Conservation (phyloP, 2,797 vertebrate genomes). For the Vultur gryphus region DNA sequence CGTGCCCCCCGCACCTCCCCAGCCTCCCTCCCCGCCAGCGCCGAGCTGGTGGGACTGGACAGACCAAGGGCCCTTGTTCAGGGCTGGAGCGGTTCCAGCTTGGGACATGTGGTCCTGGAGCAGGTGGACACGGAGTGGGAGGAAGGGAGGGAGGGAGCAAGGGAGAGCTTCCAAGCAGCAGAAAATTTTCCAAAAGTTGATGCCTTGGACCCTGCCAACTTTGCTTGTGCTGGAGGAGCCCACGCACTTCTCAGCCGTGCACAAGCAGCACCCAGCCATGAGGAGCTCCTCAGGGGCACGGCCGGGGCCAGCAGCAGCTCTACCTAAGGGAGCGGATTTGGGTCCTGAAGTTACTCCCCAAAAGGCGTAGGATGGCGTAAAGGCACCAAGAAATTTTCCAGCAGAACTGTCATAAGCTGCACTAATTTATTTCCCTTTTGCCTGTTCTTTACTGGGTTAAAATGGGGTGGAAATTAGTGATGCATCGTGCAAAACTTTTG, state of each 20-base stretch:
- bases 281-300: neutral
- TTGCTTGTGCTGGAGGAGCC: neutral
- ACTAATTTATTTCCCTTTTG: neutral
- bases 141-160: neutral
- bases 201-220: neutral
- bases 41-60: neutral
- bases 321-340: neutral
- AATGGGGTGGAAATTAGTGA: neutral
- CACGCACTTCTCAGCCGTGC: neutral
- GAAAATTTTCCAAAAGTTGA: neutral
- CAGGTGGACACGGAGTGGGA: constrained; percentile 22
- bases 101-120: constrained; percentile 21
- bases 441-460: neutral
- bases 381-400: neutral
- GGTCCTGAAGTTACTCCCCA: neutral
- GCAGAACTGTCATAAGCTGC: neutral
- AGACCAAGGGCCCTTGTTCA: constrained; percentile 33
- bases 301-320: neutral
- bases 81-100: constrained; percentile 16
- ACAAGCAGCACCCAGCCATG: neutral
- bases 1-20: neutral
- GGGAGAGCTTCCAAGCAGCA: neutral
- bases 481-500: neutral
- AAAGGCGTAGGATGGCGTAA: neutral
- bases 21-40: neutral